A percentile compares a stretch with the other conserved stretches of the same genome.
These are phyloP conservation scores for Eudemis profundana DNA, from an alignment of 2,888 invertebrate genomes.

Conservation along the genomic window DNA sequence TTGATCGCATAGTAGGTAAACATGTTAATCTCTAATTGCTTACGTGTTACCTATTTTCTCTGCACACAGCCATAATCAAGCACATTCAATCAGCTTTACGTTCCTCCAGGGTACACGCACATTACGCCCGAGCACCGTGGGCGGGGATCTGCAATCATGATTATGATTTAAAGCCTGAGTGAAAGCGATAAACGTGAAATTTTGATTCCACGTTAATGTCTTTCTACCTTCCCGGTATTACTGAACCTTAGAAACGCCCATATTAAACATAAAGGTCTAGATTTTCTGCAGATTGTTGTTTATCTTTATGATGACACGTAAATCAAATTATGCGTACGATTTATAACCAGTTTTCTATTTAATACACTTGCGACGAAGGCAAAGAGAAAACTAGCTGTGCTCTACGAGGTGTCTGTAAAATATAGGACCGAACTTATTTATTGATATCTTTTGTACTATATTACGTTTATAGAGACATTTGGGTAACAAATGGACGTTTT, in stretches of 20 bases:
- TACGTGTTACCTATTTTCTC: conserved; percentile 31
- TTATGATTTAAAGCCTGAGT: conserved; percentile 36
- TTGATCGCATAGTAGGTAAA: conserved; percentile 12
- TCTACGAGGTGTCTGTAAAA: conserved; percentile 16
- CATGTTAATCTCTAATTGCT: conserved; percentile 32
- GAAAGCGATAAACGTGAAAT: conserved; percentile 34
- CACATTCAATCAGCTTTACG: conserved; percentile 42
- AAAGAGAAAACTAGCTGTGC: conserved; percentile 14
- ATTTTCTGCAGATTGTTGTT: no score
- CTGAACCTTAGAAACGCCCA: neutral
- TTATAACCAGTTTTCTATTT: neutral
- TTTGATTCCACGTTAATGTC: conserved; percentile 12
- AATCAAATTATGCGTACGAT: no score
- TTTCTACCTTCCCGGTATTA: neutral
- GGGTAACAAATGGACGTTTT: conserved; percentile 64
- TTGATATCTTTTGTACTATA: conserved; percentile 48
- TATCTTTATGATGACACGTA: no score
- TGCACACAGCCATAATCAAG: conserved; percentile 35
- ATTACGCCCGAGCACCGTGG: conserved; percentile 19
- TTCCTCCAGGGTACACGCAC: conserved; percentile 28
- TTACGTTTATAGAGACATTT: conserved; percentile 69
- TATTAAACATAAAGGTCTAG: neutral
- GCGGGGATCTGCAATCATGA: conserved; percentile 38
- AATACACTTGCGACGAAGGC: neutral
- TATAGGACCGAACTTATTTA: conserved; percentile 35